These are phyloP conservation scores for Sclerurus mexicanus DNA, from an alignment of 2,113 vertebrate species.

Conservation along the genomic window DNA sequence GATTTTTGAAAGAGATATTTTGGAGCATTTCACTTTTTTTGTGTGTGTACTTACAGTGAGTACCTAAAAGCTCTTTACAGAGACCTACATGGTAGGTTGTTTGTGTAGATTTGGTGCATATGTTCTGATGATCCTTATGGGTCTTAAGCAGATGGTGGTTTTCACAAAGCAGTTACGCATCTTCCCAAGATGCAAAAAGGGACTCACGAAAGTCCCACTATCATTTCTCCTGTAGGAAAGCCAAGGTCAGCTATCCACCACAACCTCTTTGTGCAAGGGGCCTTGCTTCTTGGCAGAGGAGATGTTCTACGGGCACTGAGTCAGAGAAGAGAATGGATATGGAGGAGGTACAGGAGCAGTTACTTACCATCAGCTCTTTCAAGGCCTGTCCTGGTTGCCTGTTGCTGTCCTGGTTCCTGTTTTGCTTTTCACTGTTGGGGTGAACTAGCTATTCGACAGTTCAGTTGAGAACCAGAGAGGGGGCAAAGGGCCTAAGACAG, in stretches of 20 bases:
- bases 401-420: not conserved
- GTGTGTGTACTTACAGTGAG: not conserved
- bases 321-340: not conserved
- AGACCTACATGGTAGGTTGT: accelerated
- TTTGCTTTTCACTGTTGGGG: not conserved
- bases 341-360: not conserved
- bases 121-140: not conserved
- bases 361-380: not conserved
- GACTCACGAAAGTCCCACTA: not conserved
- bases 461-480: not conserved
- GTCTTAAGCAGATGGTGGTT: not conserved
- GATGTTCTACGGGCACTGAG: not conserved
- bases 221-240: not conserved
- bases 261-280: not conserved
- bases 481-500: not conserved
- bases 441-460: not conserved
- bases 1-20: not conserved
- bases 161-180: not conserved
- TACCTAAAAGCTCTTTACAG: not conserved
- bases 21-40: not conserved
- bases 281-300: not conserved
- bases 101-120: not conserved
- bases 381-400: not conserved
- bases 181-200: not conserved
- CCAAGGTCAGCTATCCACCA: not conserved